Percentiles rank a stretch among this genome's conserved stretches.
phyloP scores from a whole-genome alignment of 2,888 invertebrate genomes.

The Luffia ferchaultella region DNA sequence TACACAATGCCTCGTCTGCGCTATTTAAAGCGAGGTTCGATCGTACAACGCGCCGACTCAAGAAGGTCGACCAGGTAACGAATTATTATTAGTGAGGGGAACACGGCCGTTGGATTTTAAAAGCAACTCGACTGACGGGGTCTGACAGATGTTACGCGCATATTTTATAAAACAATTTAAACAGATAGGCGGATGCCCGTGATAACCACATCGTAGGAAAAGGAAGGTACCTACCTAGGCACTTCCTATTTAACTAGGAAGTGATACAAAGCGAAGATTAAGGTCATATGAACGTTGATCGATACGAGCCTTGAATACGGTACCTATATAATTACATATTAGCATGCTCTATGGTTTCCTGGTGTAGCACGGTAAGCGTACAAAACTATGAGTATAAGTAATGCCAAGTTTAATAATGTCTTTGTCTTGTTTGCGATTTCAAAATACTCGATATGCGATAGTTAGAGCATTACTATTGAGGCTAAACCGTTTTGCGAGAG shows the following conservation, averaged over 20 bases:
- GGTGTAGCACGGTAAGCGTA: conserved; percentile 26
- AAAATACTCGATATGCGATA: conserved; percentile 30
- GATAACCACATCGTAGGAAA: not conserved
- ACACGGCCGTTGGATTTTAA: conserved; percentile 1
- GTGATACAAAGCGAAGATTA: conserved; percentile 41
- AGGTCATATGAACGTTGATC: conserved; percentile 42
- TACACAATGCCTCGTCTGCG: conserved; percentile 32
- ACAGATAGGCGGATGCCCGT: too few species aligned
- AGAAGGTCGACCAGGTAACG: conserved; percentile 26
- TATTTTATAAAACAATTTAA: not conserved
- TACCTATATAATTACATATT: conserved; percentile 54
- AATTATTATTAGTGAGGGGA: conserved; percentile 22
- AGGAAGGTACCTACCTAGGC: not conserved
- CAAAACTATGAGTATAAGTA: not conserved
- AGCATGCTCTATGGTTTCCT: conserved; percentile 53
- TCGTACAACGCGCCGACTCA: not conserved
- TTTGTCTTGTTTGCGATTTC: not conserved
- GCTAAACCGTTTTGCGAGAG: conserved; percentile 35
- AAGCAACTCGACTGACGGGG: not conserved
- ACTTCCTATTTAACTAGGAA: conserved; percentile 30
- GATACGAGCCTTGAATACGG: conserved; percentile 54
- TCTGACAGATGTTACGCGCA: not conserved
- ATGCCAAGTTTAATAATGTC: not conserved
- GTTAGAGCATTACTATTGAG: conserved; percentile 54
- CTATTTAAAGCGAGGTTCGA: conserved; percentile 28